These are phyloP conservation scores for Acrossocheilus fasciatus DNA, from an alignment of 2,797 vertebrate genomes.

Conservation along the genomic window DNA sequence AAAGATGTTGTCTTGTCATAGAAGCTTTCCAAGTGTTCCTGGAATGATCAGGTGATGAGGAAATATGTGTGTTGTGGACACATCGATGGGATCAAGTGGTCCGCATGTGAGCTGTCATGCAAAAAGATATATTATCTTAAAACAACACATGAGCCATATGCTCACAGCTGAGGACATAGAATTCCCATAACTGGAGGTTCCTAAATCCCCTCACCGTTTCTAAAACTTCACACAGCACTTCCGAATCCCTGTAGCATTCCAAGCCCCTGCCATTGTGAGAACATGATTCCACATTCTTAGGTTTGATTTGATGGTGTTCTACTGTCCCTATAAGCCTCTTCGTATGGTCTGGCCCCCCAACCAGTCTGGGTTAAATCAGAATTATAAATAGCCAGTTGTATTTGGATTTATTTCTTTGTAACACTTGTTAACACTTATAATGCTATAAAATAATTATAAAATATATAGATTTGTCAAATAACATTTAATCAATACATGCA, in stretches of 20 bases:
- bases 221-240: slow-evolving; percentile 28
- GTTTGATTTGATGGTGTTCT: slow-evolving; percentile 27
- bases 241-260: slow-evolving; percentile 16
- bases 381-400: not conserved
- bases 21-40: not conserved
- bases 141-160: slow-evolving; percentile 11
- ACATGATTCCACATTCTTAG: slow-evolving; percentile 21
- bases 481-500: not conserved
- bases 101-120: not conserved
- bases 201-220: not conserved
- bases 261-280: slow-evolving; percentile 27
- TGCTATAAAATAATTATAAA: no score
- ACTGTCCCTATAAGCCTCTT: not conserved
- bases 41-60: slow-evolving; percentile 16
- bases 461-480: no score
- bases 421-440: not conserved
- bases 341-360: not conserved
- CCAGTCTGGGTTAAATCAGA: not conserved
- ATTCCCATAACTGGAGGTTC: slow-evolving; percentile 3
- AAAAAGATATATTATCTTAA: slow-evolving; percentile 30
- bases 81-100: slow-evolving; percentile 35
- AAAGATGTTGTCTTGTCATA: not conserved
- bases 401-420: not conserved
- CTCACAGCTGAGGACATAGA: slow-evolving; percentile 32
- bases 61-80: slow-evolving; percentile 20